These are phyloP conservation scores for Hyles vespertilio DNA, from an alignment of 1,140 invertebrate species.

Conservation along the genomic window DNA sequence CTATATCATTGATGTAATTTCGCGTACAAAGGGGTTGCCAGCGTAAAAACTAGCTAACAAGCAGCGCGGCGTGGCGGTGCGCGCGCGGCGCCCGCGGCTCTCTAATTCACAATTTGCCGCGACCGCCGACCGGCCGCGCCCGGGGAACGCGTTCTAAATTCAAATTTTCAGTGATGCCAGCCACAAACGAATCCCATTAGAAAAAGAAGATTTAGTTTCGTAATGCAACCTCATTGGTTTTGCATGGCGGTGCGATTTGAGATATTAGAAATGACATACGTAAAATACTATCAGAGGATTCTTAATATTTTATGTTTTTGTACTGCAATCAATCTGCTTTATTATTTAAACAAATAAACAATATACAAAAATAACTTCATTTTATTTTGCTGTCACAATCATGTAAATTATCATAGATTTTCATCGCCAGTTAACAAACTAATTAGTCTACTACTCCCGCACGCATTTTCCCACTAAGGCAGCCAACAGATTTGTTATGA, in stretches of 20 bases:
- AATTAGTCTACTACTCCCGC: background rate
- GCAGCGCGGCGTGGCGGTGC: conserved; percentile 38
- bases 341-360: no score
- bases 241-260: no score
- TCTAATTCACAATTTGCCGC: conserved; percentile 60
- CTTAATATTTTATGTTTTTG: no score
- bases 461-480: background rate
- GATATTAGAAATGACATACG: no score
- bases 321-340: no score
- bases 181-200: conserved; percentile 48
- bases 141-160: conserved; percentile 52
- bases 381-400: no score
- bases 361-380: no score
- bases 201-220: conserved; percentile 31
- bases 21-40: conserved; percentile 53
- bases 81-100: conserved; percentile 31
- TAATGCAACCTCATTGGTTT: background rate
- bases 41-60: conserved; percentile 69
- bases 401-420: no score
- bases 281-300: no score
- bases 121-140: conserved; percentile 22
- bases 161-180: conserved; percentile 43
- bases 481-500: background rate
- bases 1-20: conserved; percentile 51
- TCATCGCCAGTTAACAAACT: background rate